These are phyloP conservation scores for Papilio elwesi DNA, from an alignment of 2,888 invertebrate genomes.

Conservation along the genomic window DNA sequence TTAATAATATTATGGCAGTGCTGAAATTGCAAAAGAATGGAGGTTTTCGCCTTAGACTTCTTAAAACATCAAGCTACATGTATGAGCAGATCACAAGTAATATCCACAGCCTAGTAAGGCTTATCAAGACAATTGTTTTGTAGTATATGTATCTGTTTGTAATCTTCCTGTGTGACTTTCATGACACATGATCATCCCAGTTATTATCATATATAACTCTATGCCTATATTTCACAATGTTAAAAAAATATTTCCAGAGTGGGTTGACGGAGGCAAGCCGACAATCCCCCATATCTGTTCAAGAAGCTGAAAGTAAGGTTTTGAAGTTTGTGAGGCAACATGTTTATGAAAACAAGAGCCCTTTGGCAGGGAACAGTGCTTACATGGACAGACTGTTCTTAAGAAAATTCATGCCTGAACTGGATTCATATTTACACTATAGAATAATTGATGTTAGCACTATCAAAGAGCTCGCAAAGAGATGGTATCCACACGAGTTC, in stretches of 20 bases:
- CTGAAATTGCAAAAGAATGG: too few relatives aligned
- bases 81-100: too few relatives aligned
- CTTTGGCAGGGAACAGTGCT: constrained; percentile 94
- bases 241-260: constrained; percentile 89
- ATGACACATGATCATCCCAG: too few relatives aligned
- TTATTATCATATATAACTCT: too few relatives aligned
- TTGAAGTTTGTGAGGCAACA: constrained; percentile 88
- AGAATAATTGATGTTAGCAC: constrained; percentile 96
- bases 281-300: constrained; percentile 86
- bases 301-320: constrained; percentile 88
- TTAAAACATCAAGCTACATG: too few relatives aligned
- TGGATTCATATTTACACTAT: constrained; percentile 93
- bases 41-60: too few relatives aligned
- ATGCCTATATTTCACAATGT: too few relatives aligned
- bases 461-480: constrained; percentile 91
- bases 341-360: constrained; percentile 84
- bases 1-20: too few relatives aligned
- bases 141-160: too few relatives aligned
- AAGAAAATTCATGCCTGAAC: constrained; percentile 90
- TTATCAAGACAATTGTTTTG: too few relatives aligned
- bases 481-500: constrained; percentile 89
- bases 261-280: constrained; percentile 90
- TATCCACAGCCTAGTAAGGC: too few relatives aligned
- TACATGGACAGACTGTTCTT: constrained; percentile 94
- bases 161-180: too few relatives aligned